Evolutionary conservation across 2,797 vertebrate genomes (phyloP).

Genomic region (Syncerus caffer): DNA sequence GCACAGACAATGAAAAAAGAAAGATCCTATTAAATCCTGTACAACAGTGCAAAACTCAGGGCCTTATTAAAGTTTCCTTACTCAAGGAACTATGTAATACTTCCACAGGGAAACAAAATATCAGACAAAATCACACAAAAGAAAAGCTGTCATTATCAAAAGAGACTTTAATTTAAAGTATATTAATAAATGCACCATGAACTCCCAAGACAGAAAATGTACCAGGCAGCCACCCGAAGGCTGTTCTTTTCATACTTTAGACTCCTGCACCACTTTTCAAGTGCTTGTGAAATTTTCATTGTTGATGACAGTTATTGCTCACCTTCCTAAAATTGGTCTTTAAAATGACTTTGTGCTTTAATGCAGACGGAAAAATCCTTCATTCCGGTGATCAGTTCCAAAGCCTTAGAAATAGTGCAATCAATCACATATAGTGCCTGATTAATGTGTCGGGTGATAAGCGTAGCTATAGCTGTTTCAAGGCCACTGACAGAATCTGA

Average conservation of each 20-base stretch:
- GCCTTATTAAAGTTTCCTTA: background rate
- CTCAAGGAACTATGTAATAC: background rate
- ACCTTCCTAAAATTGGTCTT: slow-evolving; percentile 65
- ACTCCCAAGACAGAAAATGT: background rate
- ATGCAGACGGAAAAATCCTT: slow-evolving; percentile 63
- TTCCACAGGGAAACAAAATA: background rate
- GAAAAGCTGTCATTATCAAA: background rate
- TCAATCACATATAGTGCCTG: slow-evolving; percentile 45
- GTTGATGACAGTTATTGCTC: slow-evolving; percentile 64
- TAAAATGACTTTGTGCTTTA: slow-evolving; percentile 70
- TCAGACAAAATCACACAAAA: background rate
- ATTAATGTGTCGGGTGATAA: slow-evolving; percentile 42
- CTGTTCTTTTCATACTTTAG: background rate
- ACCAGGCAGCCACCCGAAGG: background rate
- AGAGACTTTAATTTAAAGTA: slow-evolving; percentile 12
- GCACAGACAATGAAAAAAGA: background rate
- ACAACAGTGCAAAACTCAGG: background rate
- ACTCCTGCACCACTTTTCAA: background rate
- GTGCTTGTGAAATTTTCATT: slow-evolving; percentile 35
- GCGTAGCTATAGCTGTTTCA: slow-evolving; percentile 1
- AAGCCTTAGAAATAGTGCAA: background rate
- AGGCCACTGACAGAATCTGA: slow-evolving; percentile 33
- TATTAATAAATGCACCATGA: background rate
- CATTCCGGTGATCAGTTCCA: slow-evolving; percentile 48
- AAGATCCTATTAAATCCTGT: background rate